Conservation (phyloP, 2,888 invertebrate genomes). For the Cantharis rufa region DNA sequence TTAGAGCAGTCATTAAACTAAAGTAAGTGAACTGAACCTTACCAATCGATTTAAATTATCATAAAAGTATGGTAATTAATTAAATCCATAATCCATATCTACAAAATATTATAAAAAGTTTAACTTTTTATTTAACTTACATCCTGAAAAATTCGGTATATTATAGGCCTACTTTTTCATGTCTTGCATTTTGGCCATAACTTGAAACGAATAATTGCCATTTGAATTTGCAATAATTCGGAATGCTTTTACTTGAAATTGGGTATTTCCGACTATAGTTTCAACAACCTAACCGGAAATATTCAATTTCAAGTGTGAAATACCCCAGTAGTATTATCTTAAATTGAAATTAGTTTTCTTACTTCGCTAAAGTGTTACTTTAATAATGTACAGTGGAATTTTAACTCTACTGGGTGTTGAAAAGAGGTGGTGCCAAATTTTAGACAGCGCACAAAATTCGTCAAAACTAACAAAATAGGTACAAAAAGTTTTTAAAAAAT, state of each 20-base stretch:
- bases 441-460: neutral
- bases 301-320: neutral
- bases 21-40: neutral
- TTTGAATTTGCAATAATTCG: neutral
- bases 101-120: too few relatives aligned
- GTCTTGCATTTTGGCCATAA: neutral
- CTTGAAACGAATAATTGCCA: neutral
- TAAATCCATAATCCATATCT: neutral
- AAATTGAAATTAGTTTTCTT: neutral
- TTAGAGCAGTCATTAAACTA: neutral
- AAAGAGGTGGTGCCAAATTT: neutral
- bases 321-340: neutral
- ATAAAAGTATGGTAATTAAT: neutral
- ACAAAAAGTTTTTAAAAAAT: too few relatives aligned
- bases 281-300: neutral
- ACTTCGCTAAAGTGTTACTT: neutral
- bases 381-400: neutral
- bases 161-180: too few relatives aligned
- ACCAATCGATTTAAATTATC: neutral
- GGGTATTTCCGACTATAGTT: neutral
- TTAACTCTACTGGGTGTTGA: neutral
- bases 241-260: neutral
- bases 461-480: too few relatives aligned
- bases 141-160: too few relatives aligned
- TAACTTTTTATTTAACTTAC: too few relatives aligned